phyloP scores from a whole-genome alignment of 30 jellyfish, hydroid and myxozoan species.

The Hydra vulgaris region DNA sequence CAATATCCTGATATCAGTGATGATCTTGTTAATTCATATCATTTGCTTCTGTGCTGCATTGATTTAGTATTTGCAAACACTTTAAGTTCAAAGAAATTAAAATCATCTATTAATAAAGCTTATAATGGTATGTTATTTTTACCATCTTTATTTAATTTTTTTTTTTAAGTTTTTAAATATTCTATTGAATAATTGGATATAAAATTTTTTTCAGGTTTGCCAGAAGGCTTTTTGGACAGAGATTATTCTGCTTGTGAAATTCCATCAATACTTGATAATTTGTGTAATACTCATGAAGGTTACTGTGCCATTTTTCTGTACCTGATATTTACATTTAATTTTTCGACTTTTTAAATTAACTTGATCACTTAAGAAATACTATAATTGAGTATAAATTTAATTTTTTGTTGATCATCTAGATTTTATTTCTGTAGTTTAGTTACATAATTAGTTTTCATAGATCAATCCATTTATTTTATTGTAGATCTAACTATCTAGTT shows the following conservation, averaged over 20 bases:
- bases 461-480: neutral
- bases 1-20: slow-evolving; percentile 88
- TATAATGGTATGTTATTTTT: slow-evolving; percentile 48
- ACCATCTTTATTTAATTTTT: neutral
- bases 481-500: neutral
- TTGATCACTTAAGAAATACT: too few relatives aligned
- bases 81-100: slow-evolving; percentile 41
- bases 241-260: slow-evolving; percentile 50
- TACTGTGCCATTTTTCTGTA: too few relatives aligned
- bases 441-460: too few relatives aligned
- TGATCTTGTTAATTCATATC: slow-evolving; percentile 87
- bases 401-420: too few relatives aligned
- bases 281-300: slow-evolving; percentile 61
- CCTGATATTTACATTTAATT: too few relatives aligned
- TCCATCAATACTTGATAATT: slow-evolving; percentile 61
- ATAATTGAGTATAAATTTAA: too few relatives aligned
- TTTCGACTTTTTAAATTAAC: too few relatives aligned
- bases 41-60: slow-evolving; percentile 84
- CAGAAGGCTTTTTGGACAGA: slow-evolving; percentile 41
- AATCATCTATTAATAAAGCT: slow-evolving; percentile 44
- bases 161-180: too few relatives aligned
- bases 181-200: too few relatives aligned
- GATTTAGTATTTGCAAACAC: slow-evolving; percentile 69
- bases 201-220: slow-evolving; percentile 44
- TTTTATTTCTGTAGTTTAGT: too few relatives aligned